A percentile compares a stretch with the other conserved stretches of the same genome.
Conservation (phyloP, 2,888 invertebrate genomes). For the Kuschelorhynchus macadamiae region DNA sequence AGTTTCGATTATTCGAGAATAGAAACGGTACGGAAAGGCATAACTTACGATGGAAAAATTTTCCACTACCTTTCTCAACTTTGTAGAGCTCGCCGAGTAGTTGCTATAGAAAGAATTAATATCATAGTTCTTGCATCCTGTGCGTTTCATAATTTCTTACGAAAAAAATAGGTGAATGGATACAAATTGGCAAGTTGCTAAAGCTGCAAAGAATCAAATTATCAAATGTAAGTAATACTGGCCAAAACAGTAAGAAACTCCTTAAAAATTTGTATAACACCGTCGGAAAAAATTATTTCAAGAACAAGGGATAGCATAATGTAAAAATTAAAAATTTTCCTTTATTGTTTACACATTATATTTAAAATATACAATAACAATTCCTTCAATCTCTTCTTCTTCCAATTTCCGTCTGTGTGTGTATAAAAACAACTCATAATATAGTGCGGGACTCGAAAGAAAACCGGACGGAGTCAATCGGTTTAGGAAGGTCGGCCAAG, state of each 20-base stretch:
- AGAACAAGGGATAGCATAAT: slow-evolving; percentile 24
- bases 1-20: slow-evolving; percentile 44
- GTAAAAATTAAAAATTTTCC: not conserved
- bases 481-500: too few relatives aligned
- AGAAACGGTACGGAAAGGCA: too few relatives aligned
- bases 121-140: slow-evolving; percentile 23
- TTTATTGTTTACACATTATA: too few relatives aligned
- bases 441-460: too few relatives aligned
- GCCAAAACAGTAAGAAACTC: slow-evolving; percentile 26
- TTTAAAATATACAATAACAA: too few relatives aligned
- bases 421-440: too few relatives aligned
- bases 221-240: slow-evolving; percentile 26
- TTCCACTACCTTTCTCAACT: slow-evolving; percentile 19
- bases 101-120: slow-evolving; percentile 32
- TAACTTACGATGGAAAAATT: slow-evolving; percentile 36
- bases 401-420: too few relatives aligned
- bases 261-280: slow-evolving; percentile 40
- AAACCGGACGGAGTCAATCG: too few relatives aligned
- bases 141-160: not conserved
- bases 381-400: not conserved
- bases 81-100: slow-evolving; percentile 14
- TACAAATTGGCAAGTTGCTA: slow-evolving; percentile 38
- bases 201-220: slow-evolving; percentile 22
- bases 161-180: slow-evolving; percentile 39
- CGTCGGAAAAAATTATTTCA: slow-evolving; percentile 26